phyloP scores from a whole-genome alignment of 2,113 vertebrate species.

The Maylandia zebra region DNA sequence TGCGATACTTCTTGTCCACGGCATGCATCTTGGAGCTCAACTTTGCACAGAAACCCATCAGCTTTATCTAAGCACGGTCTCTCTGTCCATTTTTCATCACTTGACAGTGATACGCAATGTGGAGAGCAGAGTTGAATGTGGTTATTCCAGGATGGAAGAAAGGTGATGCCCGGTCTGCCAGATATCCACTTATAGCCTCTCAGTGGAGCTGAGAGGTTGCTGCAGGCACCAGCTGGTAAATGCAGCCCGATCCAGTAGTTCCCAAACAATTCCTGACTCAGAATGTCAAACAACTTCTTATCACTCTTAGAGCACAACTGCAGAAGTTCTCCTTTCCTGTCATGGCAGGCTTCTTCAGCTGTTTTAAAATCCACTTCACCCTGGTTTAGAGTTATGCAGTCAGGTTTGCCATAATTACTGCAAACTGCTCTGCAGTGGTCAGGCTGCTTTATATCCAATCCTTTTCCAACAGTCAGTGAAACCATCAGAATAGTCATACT shows the following conservation, averaged over 20 bases:
- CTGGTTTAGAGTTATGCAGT: constrained; percentile 37
- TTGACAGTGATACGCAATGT: constrained; percentile 54
- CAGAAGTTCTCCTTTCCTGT: constrained; percentile 40
- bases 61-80: constrained; percentile 31
- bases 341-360: constrained; percentile 34
- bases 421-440: constrained; percentile 25
- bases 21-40: constrained; percentile 18
- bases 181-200: constrained; percentile 52
- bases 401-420: not conserved
- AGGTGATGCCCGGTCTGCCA: not conserved
- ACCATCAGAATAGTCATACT: not conserved
- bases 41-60: constrained; percentile 63
- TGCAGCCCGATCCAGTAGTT: constrained; percentile 64
- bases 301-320: not conserved
- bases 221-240: constrained; percentile 37
- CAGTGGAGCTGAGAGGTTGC: constrained; percentile 25
- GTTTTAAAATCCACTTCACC: constrained; percentile 41
- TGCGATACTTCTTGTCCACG: not conserved
- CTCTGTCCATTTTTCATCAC: constrained; percentile 27
- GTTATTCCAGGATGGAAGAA: constrained; percentile 27
- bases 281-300: not conserved
- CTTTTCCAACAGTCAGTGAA: not conserved
- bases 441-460: not conserved
- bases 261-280: constrained; percentile 10
- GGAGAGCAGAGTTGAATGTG: constrained; percentile 21